Percentiles rank a stretch among this genome's conserved stretches.
These are phyloP conservation scores for Spodoptera exigua DNA, from an alignment of 2,888 invertebrate species.

Conservation along the genomic window DNA sequence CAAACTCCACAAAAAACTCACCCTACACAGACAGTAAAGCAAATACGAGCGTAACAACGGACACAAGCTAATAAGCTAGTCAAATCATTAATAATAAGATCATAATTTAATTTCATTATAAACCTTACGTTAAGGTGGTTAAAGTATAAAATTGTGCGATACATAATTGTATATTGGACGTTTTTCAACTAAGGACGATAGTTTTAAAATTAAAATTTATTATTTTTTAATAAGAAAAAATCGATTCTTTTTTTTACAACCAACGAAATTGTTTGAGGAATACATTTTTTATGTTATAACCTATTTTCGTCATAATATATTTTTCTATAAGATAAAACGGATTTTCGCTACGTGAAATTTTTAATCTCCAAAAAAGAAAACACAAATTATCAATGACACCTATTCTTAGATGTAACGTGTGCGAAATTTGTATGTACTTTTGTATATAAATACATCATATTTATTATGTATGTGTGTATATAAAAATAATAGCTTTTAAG, in stretches of 20 bases:
- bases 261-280: constrained; percentile 6
- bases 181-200: constrained; percentile 11
- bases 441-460: too few relatives aligned
- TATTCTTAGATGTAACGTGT: too few relatives aligned
- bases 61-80: constrained; percentile 43
- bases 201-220: background rate
- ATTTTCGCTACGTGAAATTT: background rate
- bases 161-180: constrained; percentile 21
- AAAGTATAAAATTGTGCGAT: constrained; percentile 60
- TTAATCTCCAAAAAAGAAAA: too few relatives aligned
- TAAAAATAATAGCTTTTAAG: too few relatives aligned
- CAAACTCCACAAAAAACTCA: constrained; percentile 18
- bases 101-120: constrained; percentile 42
- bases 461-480: too few relatives aligned
- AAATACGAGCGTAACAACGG: constrained; percentile 35
- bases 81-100: constrained; percentile 36
- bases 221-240: constrained; percentile 12
- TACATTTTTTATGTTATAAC: too few relatives aligned
- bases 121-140: constrained; percentile 24
- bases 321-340: background rate
- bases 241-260: constrained; percentile 42
- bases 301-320: background rate
- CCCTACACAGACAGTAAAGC: constrained; percentile 23
- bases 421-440: too few relatives aligned
- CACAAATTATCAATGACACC: too few relatives aligned